Percentiles rank a stretch among this genome's conserved stretches.
These are phyloP conservation scores for Synodontis membranacea DNA, from an alignment of 2,113 vertebrate genomes.

Conservation along the genomic window DNA sequence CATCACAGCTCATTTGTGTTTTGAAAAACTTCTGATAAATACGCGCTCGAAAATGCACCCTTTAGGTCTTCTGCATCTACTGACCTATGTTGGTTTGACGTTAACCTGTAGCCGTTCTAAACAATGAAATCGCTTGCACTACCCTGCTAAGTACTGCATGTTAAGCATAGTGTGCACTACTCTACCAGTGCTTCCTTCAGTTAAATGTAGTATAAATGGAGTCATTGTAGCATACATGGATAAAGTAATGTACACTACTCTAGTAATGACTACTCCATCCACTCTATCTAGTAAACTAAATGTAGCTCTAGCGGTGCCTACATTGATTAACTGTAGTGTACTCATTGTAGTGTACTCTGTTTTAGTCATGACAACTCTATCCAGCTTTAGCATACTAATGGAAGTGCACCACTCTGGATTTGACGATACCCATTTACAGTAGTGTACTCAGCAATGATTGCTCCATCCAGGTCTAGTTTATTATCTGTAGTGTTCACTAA, in stretches of 20 bases:
- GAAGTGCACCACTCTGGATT: neutral
- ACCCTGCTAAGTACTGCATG: neutral
- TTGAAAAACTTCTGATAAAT: neutral
- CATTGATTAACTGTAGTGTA: neutral
- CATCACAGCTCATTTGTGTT: slow-evolving; percentile 38
- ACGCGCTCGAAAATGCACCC: no score
- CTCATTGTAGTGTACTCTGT: neutral
- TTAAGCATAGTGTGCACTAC: neutral
- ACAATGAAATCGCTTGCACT: neutral
- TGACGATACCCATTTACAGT: neutral
- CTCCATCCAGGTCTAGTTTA: neutral
- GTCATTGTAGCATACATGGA: neutral
- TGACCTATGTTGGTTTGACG: neutral
- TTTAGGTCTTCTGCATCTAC: neutral
- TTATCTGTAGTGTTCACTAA: neutral
- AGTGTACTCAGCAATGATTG: neutral
- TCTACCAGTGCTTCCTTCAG: neutral
- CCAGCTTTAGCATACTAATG: neutral
- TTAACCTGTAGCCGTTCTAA: neutral
- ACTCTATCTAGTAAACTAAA: neutral
- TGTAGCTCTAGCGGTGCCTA: neutral
- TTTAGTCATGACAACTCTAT: neutral
- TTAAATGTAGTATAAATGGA: neutral
- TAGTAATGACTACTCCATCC: neutral
- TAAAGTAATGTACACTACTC: slow-evolving; percentile 1